phyloP scores from a whole-genome alignment of 2,113 vertebrate species.

The Xiphophorus maculatus region DNA sequence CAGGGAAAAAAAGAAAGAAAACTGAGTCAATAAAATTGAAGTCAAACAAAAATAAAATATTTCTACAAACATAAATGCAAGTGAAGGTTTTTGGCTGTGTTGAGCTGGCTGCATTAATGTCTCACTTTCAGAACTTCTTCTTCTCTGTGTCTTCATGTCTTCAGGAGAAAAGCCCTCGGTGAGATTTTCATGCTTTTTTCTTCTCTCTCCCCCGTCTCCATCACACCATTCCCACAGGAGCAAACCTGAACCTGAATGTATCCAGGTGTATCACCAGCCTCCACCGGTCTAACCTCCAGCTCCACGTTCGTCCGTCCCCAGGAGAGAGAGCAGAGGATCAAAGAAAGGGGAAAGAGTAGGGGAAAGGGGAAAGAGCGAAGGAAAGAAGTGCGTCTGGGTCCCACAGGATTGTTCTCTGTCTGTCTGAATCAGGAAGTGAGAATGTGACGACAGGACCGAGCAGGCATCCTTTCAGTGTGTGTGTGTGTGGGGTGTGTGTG shows the following conservation, averaged over 20 bases:
- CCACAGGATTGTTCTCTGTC: slow-evolving; percentile 75
- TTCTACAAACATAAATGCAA: neutral
- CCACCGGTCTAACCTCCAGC: slow-evolving; percentile 49
- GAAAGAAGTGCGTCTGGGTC: slow-evolving; percentile 60
- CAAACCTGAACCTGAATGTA: slow-evolving; percentile 57
- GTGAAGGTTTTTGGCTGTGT: neutral
- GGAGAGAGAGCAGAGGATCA: slow-evolving; percentile 56
- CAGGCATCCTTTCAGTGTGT: slow-evolving; percentile 41
- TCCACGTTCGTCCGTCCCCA: slow-evolving; percentile 46
- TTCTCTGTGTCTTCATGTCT: slow-evolving; percentile 22
- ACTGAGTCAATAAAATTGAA: neutral
- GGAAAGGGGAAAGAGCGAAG: slow-evolving; percentile 47
- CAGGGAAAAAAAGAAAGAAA: neutral
- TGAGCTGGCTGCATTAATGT: neutral
- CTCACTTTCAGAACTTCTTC: neutral
- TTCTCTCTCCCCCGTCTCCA: slow-evolving; percentile 37
- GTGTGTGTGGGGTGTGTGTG: slow-evolving; percentile 48
- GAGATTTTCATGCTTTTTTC: slow-evolving; percentile 11
- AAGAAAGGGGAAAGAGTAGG: slow-evolving; percentile 36
- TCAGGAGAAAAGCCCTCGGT: slow-evolving; percentile 8
- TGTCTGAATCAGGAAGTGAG: slow-evolving; percentile 75
- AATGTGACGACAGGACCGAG: slow-evolving; percentile 71
- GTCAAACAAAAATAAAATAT: neutral
- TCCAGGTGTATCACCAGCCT: slow-evolving; percentile 55
- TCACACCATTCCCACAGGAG: slow-evolving; percentile 63